phyloP scores from a whole-genome alignment of 2,888 invertebrate genomes.

The Caenorhabditis sulstoni region DNA sequence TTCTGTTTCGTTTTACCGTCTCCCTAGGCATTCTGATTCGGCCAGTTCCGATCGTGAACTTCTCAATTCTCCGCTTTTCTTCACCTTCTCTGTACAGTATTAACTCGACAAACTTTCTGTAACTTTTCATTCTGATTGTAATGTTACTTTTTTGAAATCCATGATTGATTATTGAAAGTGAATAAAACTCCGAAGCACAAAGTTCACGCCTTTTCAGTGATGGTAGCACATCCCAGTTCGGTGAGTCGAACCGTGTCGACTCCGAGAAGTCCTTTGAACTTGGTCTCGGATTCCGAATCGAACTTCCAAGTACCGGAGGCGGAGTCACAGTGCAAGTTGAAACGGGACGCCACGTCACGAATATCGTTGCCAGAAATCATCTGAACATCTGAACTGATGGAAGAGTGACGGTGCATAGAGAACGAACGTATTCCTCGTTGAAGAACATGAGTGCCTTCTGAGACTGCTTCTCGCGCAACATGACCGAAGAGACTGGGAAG shows the following conservation, averaged over 20 bases:
- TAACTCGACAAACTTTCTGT: background rate
- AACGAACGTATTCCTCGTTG: conserved; percentile 31
- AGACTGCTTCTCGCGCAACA: conserved; percentile 11
- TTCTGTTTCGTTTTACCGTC: background rate
- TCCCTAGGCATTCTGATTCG: background rate
- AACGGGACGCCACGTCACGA: conserved; percentile 27
- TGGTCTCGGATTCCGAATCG: conserved; percentile 20
- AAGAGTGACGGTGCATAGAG: no score
- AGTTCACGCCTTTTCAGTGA: background rate
- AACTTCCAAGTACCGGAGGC: conserved; percentile 15
- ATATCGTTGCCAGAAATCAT: conserved; percentile 36
- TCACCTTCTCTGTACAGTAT: background rate
- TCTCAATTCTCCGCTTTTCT: no score
- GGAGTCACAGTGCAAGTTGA: conserved; percentile 31
- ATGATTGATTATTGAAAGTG: background rate
- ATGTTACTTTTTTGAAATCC: no score
- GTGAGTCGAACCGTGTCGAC: conserved; percentile 7
- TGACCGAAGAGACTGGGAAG: background rate
- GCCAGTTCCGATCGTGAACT: no score
- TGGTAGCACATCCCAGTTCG: conserved; percentile 33
- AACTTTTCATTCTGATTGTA: background rate
- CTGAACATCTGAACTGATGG: conserved; percentile 16
- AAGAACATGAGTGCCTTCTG: conserved; percentile 37
- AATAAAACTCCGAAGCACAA: conserved; percentile 11
- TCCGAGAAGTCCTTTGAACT: conserved; percentile 22